Conservation (phyloP, 2,113 vertebrate species). For the Parotia lawesii region DNA sequence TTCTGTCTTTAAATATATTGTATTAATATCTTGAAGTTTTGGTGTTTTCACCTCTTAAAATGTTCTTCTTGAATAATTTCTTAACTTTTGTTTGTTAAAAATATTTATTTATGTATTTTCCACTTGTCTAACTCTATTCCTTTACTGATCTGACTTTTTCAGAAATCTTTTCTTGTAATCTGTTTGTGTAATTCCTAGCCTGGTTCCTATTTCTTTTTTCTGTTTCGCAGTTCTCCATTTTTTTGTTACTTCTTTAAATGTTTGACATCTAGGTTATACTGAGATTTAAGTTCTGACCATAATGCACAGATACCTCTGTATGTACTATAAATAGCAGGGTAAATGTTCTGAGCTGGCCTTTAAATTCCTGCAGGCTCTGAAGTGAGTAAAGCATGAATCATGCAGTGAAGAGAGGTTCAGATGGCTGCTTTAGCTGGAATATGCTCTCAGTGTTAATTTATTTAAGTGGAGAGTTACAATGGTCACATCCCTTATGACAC, state of each 20-base stretch:
- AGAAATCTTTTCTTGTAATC: background rate
- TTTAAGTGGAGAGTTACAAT: background rate
- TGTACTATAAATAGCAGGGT: background rate
- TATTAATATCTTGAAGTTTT: background rate
- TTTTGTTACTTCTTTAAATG: background rate
- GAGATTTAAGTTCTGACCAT: background rate
- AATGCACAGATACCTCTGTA: background rate
- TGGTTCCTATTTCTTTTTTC: background rate
- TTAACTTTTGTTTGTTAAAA: background rate
- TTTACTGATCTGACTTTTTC: background rate
- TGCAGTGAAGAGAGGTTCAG: background rate
- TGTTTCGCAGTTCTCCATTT: background rate
- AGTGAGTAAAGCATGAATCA: background rate
- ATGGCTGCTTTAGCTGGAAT: background rate
- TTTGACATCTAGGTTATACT: background rate
- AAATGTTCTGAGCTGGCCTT: conserved; percentile 23
- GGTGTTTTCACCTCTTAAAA: background rate
- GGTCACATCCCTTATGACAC: background rate
- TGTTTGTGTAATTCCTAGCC: background rate
- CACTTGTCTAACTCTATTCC: background rate
- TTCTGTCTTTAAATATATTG: background rate
- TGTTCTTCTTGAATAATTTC: background rate
- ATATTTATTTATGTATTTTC: background rate
- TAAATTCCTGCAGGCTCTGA: background rate
- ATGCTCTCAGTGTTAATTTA: background rate